A percentile compares a stretch with the other conserved stretches of the same genome.
phyloP scores from a whole-genome alignment of 2,888 invertebrate genomes.

The Athalia rosae region DNA sequence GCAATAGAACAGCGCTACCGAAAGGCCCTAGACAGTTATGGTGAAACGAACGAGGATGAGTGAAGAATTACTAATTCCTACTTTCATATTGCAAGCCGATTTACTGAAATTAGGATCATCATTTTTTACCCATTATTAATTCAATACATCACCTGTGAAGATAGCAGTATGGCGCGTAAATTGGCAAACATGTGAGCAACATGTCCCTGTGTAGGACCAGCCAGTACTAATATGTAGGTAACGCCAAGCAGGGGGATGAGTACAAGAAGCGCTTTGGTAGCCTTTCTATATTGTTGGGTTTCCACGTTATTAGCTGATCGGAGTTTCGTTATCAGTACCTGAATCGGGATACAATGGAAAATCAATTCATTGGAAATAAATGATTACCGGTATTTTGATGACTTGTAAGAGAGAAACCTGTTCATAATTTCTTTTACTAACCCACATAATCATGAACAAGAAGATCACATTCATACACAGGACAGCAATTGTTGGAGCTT shows the following conservation, averaged over 20 bases:
- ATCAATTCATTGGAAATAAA: neutral
- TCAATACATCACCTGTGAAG: conserved; percentile 85
- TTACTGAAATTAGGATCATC: no score
- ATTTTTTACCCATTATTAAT: neutral
- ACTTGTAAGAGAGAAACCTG: neutral
- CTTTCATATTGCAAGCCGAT: no score
- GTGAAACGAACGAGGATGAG: neutral
- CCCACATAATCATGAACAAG: conserved; percentile 92
- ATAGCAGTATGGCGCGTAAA: conserved; percentile 87
- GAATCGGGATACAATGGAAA: conserved; percentile 45
- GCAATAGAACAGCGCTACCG: conserved; percentile 93
- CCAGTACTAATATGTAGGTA: conserved; percentile 90
- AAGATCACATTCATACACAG: conserved; percentile 89
- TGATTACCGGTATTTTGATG: neutral
- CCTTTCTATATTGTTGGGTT: conserved; percentile 93
- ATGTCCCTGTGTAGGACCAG: conserved; percentile 86
- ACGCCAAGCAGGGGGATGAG: conserved; percentile 95
- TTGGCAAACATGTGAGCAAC: conserved; percentile 86
- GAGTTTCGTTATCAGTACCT: conserved; percentile 95
- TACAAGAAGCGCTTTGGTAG: conserved; percentile 92
- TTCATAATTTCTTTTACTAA: conserved; percentile 73
- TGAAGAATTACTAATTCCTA: no score
- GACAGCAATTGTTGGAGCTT: conserved; percentile 88
- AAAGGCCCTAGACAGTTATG: conserved; percentile 82
- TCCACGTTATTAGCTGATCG: conserved; percentile 93